Base-by-base conservation (phyloP, 2,888 invertebrate species). In the Rhingia campestris region DNA sequence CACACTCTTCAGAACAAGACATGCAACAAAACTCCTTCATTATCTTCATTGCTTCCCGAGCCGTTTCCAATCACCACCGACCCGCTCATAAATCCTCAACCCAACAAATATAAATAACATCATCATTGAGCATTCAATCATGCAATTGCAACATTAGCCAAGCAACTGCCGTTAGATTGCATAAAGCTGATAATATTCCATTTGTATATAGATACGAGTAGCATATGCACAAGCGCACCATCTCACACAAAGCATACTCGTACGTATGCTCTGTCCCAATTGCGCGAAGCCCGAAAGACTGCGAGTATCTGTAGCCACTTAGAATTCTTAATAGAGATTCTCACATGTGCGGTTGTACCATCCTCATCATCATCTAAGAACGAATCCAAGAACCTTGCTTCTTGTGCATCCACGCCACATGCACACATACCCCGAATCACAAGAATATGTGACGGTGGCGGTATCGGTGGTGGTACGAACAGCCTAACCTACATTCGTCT, bases 121-220 rank as follows among this genome's bases (percentile, higher is more conserved):
- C 77, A 72, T 67, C 76, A 84, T 80, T 84, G 75, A 84, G 74
- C 84, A 84, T 84, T 84, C 80, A 80, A 84, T 84, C 84, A 84
- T 84, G 84, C 84, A 84, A 84, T 84, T 84, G 79, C 84, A 84
- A 80, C 84, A 84, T 84, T 84, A 84, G 70, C 80, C 69, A 69
- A 61, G 59, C 54, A 84, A 80, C 64, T 64, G 80, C 84, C 84
- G 84, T 84, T 84, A 84, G 80, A 84, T 84, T 84, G 80, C 80
- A 80, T 84, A 80, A 80, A 80, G 5, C 61, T 75, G 84, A 84
- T 84, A 80, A 74, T 61, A 66, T 53, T 37, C 61, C 61, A 53
- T 32, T 30, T 10, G 22, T 56, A 66, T 63, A 75, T 59, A 56
- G 30, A 37, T 58, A 5, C n/a, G 41, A 41, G 53, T 32, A 22